Base-by-base conservation (phyloP, 2,888 invertebrate species). In the Hofmannophila pseudospretella region DNA sequence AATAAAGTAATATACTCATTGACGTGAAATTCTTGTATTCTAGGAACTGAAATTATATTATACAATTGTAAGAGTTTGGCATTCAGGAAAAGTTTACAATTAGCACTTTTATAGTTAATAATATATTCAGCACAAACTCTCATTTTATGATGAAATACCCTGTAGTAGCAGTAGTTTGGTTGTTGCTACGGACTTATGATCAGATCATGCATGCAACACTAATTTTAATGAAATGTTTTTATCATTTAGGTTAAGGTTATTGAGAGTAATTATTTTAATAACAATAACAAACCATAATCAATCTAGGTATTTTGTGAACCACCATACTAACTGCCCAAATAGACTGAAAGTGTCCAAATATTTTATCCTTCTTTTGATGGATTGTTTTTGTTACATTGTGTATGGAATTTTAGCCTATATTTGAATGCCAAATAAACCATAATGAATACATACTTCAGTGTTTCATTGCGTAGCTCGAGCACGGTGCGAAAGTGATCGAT, bases 361-460 rank as follows among this genome's bases (percentile, higher is more conserved):
- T 82, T 72, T 68, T 74, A 65, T 66, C 55, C 60, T 50, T 73
- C 23, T 72, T 79, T 80, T 70, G 67, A 77, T 65, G 59, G 54
- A 72, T 71, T 70, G 66, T 77, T 81, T 80, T 82, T 84, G 79
- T 84, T 82, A 81, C 69, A 73, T 68, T 74, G 64, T 77, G 75
- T 80, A 81, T 70, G 70, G 65, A 76, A 68, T 63, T 75, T 71
- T 74, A 79, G 65, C 67, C 63, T 70, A 76, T 80, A 76, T 78
- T 84, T 82, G 76, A 86, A 85, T 85, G 86, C 86, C 86, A 86
- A 86, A 86, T 86, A 86, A 82, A 84, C 66, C 55, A 70, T 49
- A 58, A 63, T 62, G 49, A 61, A 53, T 46, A 38, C 38, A 42
- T 29, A 37, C 39, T 50, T 57, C 54, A 67, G n/a, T n/a, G n/a